Conservation (phyloP, 2,797 vertebrate species). For the Sparus aurata region DNA sequence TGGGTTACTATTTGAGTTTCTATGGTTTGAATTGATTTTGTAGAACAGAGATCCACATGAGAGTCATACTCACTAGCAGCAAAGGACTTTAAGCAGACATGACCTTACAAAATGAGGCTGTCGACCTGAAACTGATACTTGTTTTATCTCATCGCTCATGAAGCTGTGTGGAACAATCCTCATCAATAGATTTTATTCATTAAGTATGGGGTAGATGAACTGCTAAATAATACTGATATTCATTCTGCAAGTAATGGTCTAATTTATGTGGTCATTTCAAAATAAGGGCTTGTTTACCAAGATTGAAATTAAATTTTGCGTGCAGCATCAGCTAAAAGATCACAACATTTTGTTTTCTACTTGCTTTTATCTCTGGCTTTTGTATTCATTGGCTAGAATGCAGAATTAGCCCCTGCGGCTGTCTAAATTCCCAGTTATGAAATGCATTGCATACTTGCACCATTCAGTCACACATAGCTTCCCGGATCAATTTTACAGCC, state of each 20-base stretch:
- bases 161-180: neutral
- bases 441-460: slow-evolving; percentile 68
- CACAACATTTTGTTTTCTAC: slow-evolving; percentile 17
- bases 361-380: slow-evolving; percentile 40
- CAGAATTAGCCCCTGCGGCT: slow-evolving; percentile 38
- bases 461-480: slow-evolving; percentile 68
- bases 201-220: neutral
- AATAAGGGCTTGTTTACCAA: neutral
- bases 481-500: slow-evolving; percentile 67
- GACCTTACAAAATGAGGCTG: neutral
- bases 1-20: neutral
- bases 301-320: neutral
- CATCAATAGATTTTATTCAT: neutral
- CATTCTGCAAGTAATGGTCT: neutral
- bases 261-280: neutral
- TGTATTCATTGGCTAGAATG: slow-evolving; percentile 16
- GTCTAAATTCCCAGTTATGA: slow-evolving; percentile 61
- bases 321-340: slow-evolving; percentile 2
- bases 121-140: slow-evolving; percentile 1
- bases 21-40: neutral
- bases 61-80: neutral
- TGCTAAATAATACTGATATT: neutral
- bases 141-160: neutral
- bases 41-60: slow-evolving; percentile 11
- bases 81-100: neutral